Conservation (phyloP, 2,797 vertebrate genomes). For the Enteromius viviparus region DNA sequence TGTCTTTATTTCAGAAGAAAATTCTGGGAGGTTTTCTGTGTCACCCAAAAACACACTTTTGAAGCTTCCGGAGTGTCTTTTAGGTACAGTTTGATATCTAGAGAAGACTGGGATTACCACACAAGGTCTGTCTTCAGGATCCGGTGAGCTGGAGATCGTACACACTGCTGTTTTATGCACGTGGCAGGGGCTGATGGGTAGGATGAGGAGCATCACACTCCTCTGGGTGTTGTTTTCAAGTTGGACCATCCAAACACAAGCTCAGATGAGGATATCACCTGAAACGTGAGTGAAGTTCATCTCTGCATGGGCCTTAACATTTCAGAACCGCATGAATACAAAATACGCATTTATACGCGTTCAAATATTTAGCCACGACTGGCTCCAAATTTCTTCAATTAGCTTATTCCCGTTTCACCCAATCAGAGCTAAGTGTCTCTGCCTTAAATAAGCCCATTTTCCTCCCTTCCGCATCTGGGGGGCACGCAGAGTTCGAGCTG, state of each 20-base stretch:
- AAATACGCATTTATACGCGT: background rate
- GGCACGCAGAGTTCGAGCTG: no score
- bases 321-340: background rate
- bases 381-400: no score
- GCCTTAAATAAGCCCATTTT: no score
- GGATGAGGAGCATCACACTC: conserved; percentile 61
- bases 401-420: no score
- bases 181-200: conserved; percentile 10
- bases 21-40: conserved; percentile 7
- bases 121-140: background rate
- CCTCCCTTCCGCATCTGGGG: no score
- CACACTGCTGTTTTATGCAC: conserved; percentile 8
- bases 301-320: background rate
- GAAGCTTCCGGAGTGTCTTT: background rate
- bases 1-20: conserved; percentile 4
- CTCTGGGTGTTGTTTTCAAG: conserved; percentile 78
- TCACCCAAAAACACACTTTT: background rate
- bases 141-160: conserved; percentile 12
- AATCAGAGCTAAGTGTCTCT: no score
- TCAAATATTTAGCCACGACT: no score
- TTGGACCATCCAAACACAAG: conserved; percentile 69
- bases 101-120: background rate
- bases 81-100: background rate
- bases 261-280: conserved; percentile 87
- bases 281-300: conserved; percentile 84